phyloP scores from a whole-genome alignment of 1,140 invertebrate genomes.

The Drosophila lacteicornis region DNA sequence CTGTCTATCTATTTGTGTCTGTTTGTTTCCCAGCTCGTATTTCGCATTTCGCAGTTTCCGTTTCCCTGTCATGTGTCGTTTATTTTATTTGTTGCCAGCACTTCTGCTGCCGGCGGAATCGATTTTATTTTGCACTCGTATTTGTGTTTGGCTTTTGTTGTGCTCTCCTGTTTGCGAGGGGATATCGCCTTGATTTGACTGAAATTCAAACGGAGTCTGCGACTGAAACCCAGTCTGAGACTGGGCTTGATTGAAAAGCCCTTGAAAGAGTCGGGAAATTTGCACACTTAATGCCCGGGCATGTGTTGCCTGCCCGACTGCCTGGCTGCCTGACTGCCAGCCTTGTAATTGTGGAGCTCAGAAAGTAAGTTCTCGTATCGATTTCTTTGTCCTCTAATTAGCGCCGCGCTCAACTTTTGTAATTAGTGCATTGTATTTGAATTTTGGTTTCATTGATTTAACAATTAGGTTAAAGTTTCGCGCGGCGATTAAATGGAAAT shows the following conservation, averaged over 20 bases:
- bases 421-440: conserved; percentile 63
- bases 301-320: conserved; percentile 1
- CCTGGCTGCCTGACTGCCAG: not conserved
- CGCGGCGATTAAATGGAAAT: conserved; percentile 49
- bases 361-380: conserved; percentile 25
- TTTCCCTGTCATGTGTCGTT: conserved; percentile 53
- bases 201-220: conserved; percentile 19
- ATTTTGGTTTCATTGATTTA: conserved; percentile 74
- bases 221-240: conserved; percentile 22
- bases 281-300: conserved; percentile 24
- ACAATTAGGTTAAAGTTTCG: conserved; percentile 60
- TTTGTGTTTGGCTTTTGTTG: conserved; percentile 60
- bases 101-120: conserved; percentile 57
- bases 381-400: conserved; percentile 53
- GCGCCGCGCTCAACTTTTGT: conserved; percentile 54
- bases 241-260: conserved; percentile 44
- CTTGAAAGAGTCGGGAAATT: conserved; percentile 39
- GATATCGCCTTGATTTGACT: conserved; percentile 43
- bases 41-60: conserved; percentile 35
- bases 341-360: conserved; percentile 1
- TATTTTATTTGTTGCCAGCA: conserved; percentile 68
- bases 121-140: conserved; percentile 64
- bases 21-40: conserved; percentile 46
- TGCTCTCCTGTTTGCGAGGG: conserved; percentile 30
- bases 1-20: conserved; percentile 52